Conservation (phyloP, 2,888 invertebrate genomes). For the Drosophila lacicola region DNA sequence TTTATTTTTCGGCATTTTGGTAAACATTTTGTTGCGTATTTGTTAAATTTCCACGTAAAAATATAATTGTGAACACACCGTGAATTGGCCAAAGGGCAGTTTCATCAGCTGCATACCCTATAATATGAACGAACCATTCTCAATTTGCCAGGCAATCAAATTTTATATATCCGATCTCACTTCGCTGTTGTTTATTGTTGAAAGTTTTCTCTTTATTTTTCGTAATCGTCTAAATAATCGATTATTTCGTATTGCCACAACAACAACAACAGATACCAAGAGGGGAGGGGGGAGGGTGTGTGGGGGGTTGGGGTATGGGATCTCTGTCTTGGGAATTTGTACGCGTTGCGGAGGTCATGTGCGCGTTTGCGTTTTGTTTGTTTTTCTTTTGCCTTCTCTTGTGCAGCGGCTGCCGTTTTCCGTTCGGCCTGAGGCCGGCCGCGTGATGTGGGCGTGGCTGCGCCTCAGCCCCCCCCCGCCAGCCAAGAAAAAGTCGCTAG, state of each 20-base stretch:
- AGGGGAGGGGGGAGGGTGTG: not conserved
- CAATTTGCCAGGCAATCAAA: conserved; percentile 47
- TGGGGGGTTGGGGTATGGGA: not conserved
- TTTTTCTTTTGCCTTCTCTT: conserved; percentile 33
- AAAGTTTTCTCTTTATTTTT: conserved; percentile 42
- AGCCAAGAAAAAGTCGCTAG: not conserved
- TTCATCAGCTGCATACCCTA: conserved; percentile 2
- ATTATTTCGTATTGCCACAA: conserved; percentile 56
- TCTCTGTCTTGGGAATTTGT: conserved; percentile 17
- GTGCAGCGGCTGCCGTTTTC: conserved; percentile 30
- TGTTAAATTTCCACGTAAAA: conserved; percentile 1
- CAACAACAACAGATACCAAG: not conserved
- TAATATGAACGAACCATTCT: conserved; percentile 28
- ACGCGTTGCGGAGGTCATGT: conserved; percentile 62
- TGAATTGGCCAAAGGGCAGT: conserved; percentile 11
- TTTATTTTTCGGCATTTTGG: not conserved
- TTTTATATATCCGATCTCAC: conserved; percentile 59
- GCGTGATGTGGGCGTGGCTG: conserved; percentile 43
- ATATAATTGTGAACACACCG: not conserved
- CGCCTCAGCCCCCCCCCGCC: not conserved
- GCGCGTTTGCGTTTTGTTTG: conserved; percentile 44
- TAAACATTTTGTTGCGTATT: not conserved
- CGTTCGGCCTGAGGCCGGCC: conserved; percentile 56
- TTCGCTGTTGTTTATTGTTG: conserved; percentile 47
- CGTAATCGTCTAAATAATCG: conserved; percentile 67